Conservation (phyloP, 2,113 vertebrate species). For the Oryctolagus cuniculus region mOryCun1.1 NC_091443.1:83961001-83961500, state of each 20-base stretch:
- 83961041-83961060: too few relatives aligned
- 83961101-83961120: too few relatives aligned
- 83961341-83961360: not conserved
- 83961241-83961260: not conserved
- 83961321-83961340: not conserved
- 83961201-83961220: not conserved
- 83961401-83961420: not conserved
- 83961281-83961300: not conserved
- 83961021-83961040: too few relatives aligned
- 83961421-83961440: fast-evolving
- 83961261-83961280: conserved; percentile 28
- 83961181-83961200: not conserved
- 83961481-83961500: not conserved
- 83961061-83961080: too few relatives aligned
- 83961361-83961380: not conserved
- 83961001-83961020: too few relatives aligned
- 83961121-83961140: too few relatives aligned
- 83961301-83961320: conserved; percentile 8
- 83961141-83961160: too few relatives aligned
- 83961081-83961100: too few relatives aligned
- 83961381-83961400: not conserved
- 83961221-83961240: not conserved
- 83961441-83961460: not conserved
- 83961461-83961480: not conserved
- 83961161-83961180: not conserved